Percentiles rank a stretch among this genome's conserved stretches.
phyloP scores from a whole-genome alignment of 23 tunicate species.

The Halocynthia aurantium region DNA sequence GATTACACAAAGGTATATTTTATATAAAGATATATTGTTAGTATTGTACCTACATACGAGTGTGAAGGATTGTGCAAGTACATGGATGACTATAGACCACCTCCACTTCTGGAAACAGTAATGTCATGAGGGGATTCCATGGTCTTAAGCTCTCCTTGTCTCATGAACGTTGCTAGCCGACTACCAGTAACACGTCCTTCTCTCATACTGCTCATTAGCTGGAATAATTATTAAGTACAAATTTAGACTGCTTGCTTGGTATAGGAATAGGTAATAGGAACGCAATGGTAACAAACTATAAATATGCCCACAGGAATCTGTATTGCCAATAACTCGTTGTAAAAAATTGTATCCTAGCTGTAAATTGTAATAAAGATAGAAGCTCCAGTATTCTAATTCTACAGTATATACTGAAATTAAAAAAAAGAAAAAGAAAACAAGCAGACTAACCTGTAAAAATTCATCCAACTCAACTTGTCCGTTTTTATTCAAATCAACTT shows the following conservation, averaged over 20 bases:
- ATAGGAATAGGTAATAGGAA: no score
- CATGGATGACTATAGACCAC: constrained; percentile 37
- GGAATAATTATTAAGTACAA: neutral
- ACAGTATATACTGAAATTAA: neutral
- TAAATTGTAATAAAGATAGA: no score
- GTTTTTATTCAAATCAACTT: constrained; percentile 86
- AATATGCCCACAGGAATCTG: no score
- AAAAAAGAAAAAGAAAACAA: neutral
- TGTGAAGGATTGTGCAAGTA: neutral
- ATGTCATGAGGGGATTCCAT: constrained; percentile 14
- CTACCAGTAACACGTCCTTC: constrained; percentile 49
- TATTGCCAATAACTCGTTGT: no score
- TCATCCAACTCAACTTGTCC: constrained; percentile 87
- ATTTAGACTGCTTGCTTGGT: no score
- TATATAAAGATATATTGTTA: no score
- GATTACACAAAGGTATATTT: no score
- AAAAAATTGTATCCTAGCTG: no score
- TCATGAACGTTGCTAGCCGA: constrained; percentile 64
- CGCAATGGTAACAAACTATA: no score
- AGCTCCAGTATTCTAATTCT: no score
- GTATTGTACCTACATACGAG: neutral
- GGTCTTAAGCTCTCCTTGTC: constrained; percentile 51
- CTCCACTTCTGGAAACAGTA: constrained; percentile 75
- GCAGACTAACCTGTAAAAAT: constrained; percentile 52
- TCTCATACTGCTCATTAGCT: constrained; percentile 76